phyloP scores from a whole-genome alignment of 1,140 invertebrate species.

The Bombus waltoni region DNA sequence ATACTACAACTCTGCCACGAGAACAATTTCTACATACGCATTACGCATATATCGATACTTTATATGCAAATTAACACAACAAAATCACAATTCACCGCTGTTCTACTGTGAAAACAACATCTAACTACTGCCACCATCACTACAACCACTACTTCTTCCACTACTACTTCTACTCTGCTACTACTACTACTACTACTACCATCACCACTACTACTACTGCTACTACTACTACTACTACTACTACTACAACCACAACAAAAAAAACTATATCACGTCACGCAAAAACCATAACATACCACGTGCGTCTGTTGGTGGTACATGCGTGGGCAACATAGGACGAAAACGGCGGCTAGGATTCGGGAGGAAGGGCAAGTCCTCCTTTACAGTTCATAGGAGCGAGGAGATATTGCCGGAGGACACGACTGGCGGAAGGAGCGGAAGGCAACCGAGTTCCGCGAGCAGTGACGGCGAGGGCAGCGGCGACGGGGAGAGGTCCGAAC shows the following conservation, averaged over 20 bases:
- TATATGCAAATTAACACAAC: background rate
- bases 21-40: slow-evolving; percentile 12
- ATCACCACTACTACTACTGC: slow-evolving; percentile 35
- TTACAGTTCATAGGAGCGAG: slow-evolving; percentile 97
- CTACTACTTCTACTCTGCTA: background rate
- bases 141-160: slow-evolving; percentile 44
- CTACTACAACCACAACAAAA: slow-evolving; percentile 55
- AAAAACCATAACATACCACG: slow-evolving; percentile 80
- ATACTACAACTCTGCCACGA: slow-evolving; percentile 1
- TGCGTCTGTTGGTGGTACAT: slow-evolving; percentile 82
- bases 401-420: slow-evolving; percentile 95
- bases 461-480: slow-evolving; percentile 95
- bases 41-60: background rate
- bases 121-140: background rate
- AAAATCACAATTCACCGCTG: slow-evolving; percentile 2
- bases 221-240: slow-evolving; percentile 23
- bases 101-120: slow-evolving; percentile 16
- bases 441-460: slow-evolving; percentile 93
- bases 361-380: slow-evolving; percentile 95
- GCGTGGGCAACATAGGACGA: slow-evolving; percentile 88
- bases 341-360: slow-evolving; percentile 97
- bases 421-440: slow-evolving; percentile 87
- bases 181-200: slow-evolving; percentile 7
- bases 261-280: slow-evolving; percentile 66
- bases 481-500: slow-evolving; percentile 90